Conservation (phyloP, 2,888 invertebrate genomes). For the Antheraea yamamai region DNA sequence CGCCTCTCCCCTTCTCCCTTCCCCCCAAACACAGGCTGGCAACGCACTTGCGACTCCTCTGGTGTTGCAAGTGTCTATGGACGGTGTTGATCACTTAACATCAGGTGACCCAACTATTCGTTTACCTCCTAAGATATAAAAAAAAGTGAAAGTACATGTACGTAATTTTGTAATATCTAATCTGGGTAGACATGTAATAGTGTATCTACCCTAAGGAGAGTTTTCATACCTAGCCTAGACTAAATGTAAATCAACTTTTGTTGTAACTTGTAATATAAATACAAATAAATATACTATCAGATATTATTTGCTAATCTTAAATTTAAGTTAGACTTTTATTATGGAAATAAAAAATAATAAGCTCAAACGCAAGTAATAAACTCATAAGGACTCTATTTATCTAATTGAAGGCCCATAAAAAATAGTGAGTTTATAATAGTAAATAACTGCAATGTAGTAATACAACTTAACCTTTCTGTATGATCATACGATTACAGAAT, state of each 20-base stretch:
- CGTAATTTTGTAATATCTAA: too few relatives aligned
- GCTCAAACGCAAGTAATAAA: background rate
- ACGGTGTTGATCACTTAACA: too few relatives aligned
- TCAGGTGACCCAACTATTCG: too few relatives aligned
- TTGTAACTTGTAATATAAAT: background rate
- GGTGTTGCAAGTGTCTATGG: too few relatives aligned
- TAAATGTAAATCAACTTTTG: background rate
- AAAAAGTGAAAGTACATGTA: too few relatives aligned
- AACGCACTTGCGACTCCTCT: too few relatives aligned
- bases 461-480: slow-evolving; percentile 15
- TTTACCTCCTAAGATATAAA: too few relatives aligned
- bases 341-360: background rate
- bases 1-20: too few relatives aligned
- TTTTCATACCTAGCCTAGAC: too few relatives aligned
- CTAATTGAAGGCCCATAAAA: background rate
- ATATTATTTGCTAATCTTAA: background rate
- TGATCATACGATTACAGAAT: background rate
- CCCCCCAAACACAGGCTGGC: too few relatives aligned
- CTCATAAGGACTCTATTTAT: background rate
- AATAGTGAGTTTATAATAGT: background rate
- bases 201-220: too few relatives aligned
- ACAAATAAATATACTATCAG: background rate
- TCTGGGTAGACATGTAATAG: too few relatives aligned
- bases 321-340: background rate
- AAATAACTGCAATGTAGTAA: slow-evolving; percentile 12